These are phyloP conservation scores for Spheniscus mendiculus DNA, from an alignment of 2,113 vertebrate species.

Conservation along the genomic window DNA sequence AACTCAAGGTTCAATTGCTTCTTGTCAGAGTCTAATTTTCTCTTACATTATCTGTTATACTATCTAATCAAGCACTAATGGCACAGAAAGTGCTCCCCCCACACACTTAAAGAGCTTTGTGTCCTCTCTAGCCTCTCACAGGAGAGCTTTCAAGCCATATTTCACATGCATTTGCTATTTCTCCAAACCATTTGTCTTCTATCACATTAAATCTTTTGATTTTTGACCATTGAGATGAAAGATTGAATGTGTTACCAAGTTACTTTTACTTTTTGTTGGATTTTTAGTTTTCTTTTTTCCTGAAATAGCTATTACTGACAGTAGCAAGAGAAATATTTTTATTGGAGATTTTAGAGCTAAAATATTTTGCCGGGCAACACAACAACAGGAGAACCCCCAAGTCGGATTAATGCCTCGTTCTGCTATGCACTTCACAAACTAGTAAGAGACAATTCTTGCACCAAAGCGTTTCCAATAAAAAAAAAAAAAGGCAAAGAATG, in stretches of 20 bases:
- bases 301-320: background rate
- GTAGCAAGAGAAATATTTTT: background rate
- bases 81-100: conserved; percentile 34
- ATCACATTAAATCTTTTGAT: conserved; percentile 50
- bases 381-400: background rate
- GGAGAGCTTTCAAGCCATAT: conserved; percentile 61
- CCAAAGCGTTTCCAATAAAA: background rate
- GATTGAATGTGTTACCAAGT: background rate
- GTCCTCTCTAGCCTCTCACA: conserved; percentile 61
- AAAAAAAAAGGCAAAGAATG: background rate
- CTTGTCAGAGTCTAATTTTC: conserved; percentile 58
- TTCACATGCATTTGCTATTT: conserved; percentile 46
- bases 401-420: background rate
- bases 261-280: background rate
- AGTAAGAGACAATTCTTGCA: background rate
- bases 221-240: conserved; percentile 46
- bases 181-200: conserved; percentile 52
- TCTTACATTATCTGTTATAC: conserved; percentile 54
- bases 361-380: background rate
- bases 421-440: background rate
- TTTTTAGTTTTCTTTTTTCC: background rate
- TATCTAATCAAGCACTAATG: conserved; percentile 65
- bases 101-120: conserved; percentile 52
- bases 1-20: conserved; percentile 57
- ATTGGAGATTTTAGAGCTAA: background rate